Evolutionary conservation across 2,113 vertebrate species (phyloP).

Genomic region (Pterocles orientalis): DNA sequence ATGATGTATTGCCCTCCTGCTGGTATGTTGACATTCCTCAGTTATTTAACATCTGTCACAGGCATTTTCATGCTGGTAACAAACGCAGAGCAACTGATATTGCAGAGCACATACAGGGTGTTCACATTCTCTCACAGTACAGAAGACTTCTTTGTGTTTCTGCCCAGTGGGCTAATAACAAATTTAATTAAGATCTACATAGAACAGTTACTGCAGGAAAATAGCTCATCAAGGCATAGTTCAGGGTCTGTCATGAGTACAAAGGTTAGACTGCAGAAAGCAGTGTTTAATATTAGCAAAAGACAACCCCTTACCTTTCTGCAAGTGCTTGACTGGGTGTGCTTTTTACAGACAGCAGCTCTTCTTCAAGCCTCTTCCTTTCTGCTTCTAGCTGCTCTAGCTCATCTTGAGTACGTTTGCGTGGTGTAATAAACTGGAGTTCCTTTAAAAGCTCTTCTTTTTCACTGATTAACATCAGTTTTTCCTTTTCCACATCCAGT

Average conservation of each 20-base stretch:
- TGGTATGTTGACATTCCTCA: constrained; percentile 49
- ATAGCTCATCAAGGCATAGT: not conserved
- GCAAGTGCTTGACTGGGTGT: constrained; percentile 80
- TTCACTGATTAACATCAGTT: constrained; percentile 83
- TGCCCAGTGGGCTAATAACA: constrained; percentile 51
- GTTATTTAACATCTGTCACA: constrained; percentile 53
- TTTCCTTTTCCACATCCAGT: constrained; percentile 83
- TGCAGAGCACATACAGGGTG: not conserved
- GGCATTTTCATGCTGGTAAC: constrained; percentile 34
- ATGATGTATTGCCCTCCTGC: constrained; percentile 29
- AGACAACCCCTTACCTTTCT: constrained; percentile 72
- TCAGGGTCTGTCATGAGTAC: not conserved
- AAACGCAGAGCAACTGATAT: not conserved
- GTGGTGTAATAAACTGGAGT: constrained; percentile 81
- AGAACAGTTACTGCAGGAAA: constrained; percentile 2
- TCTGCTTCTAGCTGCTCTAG: constrained; percentile 78
- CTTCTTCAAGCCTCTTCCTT: constrained; percentile 81
- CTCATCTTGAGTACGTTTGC: constrained; percentile 76
- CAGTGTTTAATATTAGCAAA: not conserved
- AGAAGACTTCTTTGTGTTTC: not conserved
- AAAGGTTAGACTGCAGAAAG: not conserved
- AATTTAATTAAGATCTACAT: constrained; percentile 13
- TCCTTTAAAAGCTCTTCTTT: constrained; percentile 88
- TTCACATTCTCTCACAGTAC: not conserved
- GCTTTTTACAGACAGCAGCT: constrained; percentile 75